Evolutionary conservation across 2,113 vertebrate genomes (phyloP), one percentile per base, ranked within the genome.

Genomic region (Labrus mixtus): DNA sequence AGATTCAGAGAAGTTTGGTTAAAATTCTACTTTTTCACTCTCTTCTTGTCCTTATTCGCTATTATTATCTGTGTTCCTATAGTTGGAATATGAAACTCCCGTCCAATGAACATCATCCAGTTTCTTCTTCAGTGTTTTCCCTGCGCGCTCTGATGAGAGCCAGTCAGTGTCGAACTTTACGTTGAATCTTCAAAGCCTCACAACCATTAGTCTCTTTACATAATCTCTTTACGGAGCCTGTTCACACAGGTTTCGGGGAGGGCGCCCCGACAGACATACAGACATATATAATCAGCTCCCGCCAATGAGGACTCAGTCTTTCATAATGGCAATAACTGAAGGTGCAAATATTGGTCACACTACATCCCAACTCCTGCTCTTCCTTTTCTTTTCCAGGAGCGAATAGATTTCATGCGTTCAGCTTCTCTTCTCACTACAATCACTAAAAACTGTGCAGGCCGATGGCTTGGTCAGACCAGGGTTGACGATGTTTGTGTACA

Each of bases 271-370:
- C 85, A 63, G 69, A 89, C 90, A 89, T 78, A 90, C 88, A 87
- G 72, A 91, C 87, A 86, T 76, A 68, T 66, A 87, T 57, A 76
- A 83, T 83, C 62, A 69, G 61, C 87, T 88, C 90, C 85, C 57
- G 64, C 75, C 88, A 68, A 69, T 61, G 51, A 73, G 72, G 77
- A 77, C 80, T 85, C 79, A 81, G 84, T 87, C 83, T 90, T 86
- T 84, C 83, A 71, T 71, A 81, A 90, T 87, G 82, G 80, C 83
- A 82, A 86, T 66, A 85, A 85, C 87, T 85, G 87, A 93, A 90
- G 87, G 90, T 92, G 92, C 89, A 92, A 89, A 91, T 84, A 87
- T 91, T 91, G 91, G 92, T 91, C 86, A 83, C 87, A 82, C 81
- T 75, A 73, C 79, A 71, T 85, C 82, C 65, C 43, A 46, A 54